Percentiles rank a stretch among this genome's conserved stretches.
Conservation (phyloP, 2,113 vertebrate species). For the Colinus virginianus region DNA sequence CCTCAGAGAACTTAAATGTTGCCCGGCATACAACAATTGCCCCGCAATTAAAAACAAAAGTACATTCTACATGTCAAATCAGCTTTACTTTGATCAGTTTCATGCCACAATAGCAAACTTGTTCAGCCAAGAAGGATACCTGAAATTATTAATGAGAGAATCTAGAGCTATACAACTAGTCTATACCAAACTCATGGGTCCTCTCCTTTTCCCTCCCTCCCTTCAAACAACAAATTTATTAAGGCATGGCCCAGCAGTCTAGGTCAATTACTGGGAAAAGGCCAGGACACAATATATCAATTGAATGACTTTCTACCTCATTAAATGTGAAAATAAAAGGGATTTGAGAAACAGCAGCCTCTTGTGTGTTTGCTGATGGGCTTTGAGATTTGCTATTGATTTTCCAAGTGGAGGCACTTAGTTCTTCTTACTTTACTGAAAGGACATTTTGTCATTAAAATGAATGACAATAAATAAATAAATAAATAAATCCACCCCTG, state of each 20-base stretch:
- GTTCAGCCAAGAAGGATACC: background rate
- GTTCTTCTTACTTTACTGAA: constrained; percentile 31
- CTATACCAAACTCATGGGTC: background rate
- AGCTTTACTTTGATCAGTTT: background rate
- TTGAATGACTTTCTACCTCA: constrained; percentile 59
- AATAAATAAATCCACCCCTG: background rate
- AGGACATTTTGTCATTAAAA: constrained; percentile 51
- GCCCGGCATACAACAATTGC: background rate
- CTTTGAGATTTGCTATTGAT: constrained; percentile 71
- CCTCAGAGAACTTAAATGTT: background rate
- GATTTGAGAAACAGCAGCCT: constrained; percentile 56
- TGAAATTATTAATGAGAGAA: constrained; percentile 19
- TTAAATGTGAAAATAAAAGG: constrained; percentile 73
- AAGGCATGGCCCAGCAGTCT: background rate
- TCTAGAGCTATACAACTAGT: background rate
- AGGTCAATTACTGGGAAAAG: constrained; percentile 61
- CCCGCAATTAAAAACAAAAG: background rate
- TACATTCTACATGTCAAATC: background rate
- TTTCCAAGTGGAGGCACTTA: constrained; percentile 59
- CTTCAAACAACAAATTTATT: constrained; percentile 28
- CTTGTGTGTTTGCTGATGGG: constrained; percentile 29
- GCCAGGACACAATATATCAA: constrained; percentile 38
- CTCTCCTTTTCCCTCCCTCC: background rate
- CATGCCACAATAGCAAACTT: background rate
- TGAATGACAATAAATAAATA: background rate